Percentiles rank a stretch among this genome's conserved stretches.
These are phyloP conservation scores for Drosophila pectinifera DNA, from an alignment of 1,140 invertebrate species.

Conservation along the genomic window DNA sequence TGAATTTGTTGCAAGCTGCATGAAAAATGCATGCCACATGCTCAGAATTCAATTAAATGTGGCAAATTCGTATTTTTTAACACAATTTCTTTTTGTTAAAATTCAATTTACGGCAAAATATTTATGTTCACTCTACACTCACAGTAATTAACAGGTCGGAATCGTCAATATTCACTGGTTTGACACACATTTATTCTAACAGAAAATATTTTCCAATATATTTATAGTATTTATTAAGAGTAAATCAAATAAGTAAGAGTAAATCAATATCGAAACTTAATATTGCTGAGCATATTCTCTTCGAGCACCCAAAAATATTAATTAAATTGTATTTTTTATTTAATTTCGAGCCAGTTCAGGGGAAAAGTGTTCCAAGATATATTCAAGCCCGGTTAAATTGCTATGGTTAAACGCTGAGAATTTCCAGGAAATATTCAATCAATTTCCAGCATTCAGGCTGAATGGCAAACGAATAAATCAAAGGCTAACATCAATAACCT, in stretches of 20 bases:
- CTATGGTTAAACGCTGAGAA: background rate
- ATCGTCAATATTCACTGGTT: slow-evolving; percentile 1
- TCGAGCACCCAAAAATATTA: background rate
- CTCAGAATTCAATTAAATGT: slow-evolving; percentile 72
- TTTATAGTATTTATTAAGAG: slow-evolving; percentile 9
- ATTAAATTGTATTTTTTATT: background rate
- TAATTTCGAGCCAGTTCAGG: background rate
- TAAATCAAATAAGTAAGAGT: slow-evolving; percentile 5
- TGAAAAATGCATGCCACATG: slow-evolving; percentile 49
- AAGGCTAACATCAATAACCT: slow-evolving; percentile 21
- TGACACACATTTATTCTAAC: slow-evolving; percentile 3
- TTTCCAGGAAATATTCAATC: slow-evolving; percentile 6
- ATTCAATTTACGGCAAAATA: slow-evolving; percentile 41
- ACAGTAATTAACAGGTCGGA: slow-evolving; percentile 20
- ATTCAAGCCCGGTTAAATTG: background rate
- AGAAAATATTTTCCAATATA: slow-evolving; percentile 1
- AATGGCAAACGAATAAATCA: slow-evolving; percentile 31
- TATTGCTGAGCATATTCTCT: too few relatives aligned
- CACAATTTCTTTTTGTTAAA: slow-evolving; percentile 35
- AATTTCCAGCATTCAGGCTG: background rate
- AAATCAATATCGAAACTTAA: background rate
- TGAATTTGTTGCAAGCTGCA: slow-evolving; percentile 43
- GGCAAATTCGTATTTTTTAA: slow-evolving; percentile 53
- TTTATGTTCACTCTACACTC: slow-evolving; percentile 32
- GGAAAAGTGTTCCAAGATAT: background rate